These are phyloP conservation scores for Pseudomyrmex gracilis DNA, from an alignment of 1,140 invertebrate species.

Conservation along the genomic window DNA sequence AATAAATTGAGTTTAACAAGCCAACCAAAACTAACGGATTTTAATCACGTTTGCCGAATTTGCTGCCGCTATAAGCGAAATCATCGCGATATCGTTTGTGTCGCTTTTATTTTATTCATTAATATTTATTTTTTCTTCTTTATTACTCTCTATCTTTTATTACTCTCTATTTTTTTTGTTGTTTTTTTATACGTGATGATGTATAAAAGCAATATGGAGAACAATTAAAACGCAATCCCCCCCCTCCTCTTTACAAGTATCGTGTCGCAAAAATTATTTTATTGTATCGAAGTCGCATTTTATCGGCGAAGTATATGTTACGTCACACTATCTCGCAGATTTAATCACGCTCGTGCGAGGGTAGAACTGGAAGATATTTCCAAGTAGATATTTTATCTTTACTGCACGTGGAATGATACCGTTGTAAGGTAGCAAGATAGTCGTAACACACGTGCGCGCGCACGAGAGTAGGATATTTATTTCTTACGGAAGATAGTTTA, in stretches of 20 bases:
- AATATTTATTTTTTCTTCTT: too few species aligned
- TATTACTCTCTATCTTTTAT: too few species aligned
- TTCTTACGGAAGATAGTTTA: conserved; percentile 1
- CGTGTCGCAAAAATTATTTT: not conserved
- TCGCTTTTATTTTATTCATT: too few species aligned
- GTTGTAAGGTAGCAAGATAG: conserved; percentile 7
- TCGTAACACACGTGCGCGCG: too few species aligned
- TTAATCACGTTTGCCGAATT: not conserved
- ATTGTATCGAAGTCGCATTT: not conserved
- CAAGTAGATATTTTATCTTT: not conserved
- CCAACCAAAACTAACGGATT: not conserved
- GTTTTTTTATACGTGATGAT: not conserved
- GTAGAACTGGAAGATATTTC: not conserved
- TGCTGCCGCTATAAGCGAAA: not conserved
- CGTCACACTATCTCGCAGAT: too few species aligned
- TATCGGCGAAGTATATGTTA: not conserved
- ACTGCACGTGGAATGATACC: not conserved
- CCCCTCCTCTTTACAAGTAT: not conserved
- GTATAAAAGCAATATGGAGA: not conserved
- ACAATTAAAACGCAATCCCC: not conserved
- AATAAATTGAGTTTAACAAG: conserved; percentile 1
- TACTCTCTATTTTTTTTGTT: not conserved
- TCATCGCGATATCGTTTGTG: too few species aligned
- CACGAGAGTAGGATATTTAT: too few species aligned
- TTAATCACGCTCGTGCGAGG: not conserved